Evolutionary conservation across 2,888 invertebrate genomes (phyloP), one percentile per base, ranked within the genome.

Genomic region (Micoletzkya japonica): DNA sequence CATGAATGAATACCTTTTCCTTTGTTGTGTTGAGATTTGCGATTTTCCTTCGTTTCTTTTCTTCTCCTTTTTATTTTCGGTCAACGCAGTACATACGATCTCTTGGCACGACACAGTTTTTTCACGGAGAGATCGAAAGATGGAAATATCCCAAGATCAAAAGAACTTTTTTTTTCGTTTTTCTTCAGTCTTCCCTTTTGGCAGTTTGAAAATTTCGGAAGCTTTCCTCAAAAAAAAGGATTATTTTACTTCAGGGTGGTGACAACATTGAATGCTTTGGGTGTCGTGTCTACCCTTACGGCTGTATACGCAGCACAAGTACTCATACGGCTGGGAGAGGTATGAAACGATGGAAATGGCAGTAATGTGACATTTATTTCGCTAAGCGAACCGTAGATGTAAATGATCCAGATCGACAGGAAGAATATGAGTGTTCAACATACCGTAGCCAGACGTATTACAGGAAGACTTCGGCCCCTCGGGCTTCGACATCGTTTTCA

Each of bases 301-400:
- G 64, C 64, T 1, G 32, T 50, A 7, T 66, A 66, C 37, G 64
- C 64, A 26, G 64, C 64, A 1, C 54, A 66, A n/a, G 32, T 66
- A 2, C 39, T 66, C 0, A 66, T 66, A 26, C 20, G 28, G 17
- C 14, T 66, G 37, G 36, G 36, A 0, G 64, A 66, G 52, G 64
- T 66, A 20, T 3, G 52, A 6, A 24, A 52, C 44, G 17, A 39
- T 17, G 39, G 17, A 39, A 10, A 10, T 39, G 7, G 39, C n/a
- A n/a, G n/a, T n/a, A n/a, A n/a, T n/a, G n/a, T n/a, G n/a, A n/a
- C n/a, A n/a, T n/a, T n/a, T n/a, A n/a, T n/a, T n/a, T n/a, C n/a
- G n/a, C n/a, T n/a, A n/a, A n/a, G n/a, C n/a, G n/a, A n/a, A n/a
- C n/a, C n/a, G n/a, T n/a, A n/a, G n/a, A n/a, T n/a, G n/a, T n/a